Evolutionary conservation across 2,113 vertebrate genomes (phyloP), one percentile per base, ranked within the genome.

Genomic region (Hyla sarda): DNA sequence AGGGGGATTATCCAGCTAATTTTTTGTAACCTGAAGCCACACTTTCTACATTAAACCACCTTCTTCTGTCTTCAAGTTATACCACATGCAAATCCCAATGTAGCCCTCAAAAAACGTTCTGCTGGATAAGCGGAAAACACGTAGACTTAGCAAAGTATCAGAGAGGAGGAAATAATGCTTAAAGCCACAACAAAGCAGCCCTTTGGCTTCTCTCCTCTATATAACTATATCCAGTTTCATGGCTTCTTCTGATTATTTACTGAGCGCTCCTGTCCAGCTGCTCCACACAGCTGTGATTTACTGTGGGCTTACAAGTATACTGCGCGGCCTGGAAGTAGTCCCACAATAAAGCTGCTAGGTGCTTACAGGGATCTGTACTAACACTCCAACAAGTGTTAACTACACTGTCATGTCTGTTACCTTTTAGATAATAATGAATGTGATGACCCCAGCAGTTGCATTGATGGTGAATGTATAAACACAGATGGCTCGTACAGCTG

Each of bases 401-500:
- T 19, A 14, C 87, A 88, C 14, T 32, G 74, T 13, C 23, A 56
- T 58, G 90, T 87, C 88, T 88, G 90, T 87, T 78, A 88, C 91
- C 87, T 91, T 88, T 87, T 88, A 96, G 98, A 99, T 93, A 96
- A 96, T 62, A 93, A 99, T 89, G 97, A 99, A 93, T 99, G 98
- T 92, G 92, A 94, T 82, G 96, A 99, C 85, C 96, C 96, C 89
- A 94, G 88, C 12, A 95, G 94, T 88, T 99, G 98, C 89, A 93
- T 93, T 13, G 95, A 94, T 77, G 96, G 96, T 74, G 90, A 97
- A 90, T 99, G 98, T 91, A 47, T 97, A 87, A 99, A 99, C 91
- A 97, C 95, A 9, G 95, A 96, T 37, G 97, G 98, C 50, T 98
- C 98, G 34, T 99, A 95, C 88, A 95, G 94, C 91, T 98, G 98